phyloP scores from a whole-genome alignment of 2,888 invertebrate genomes.

The Tetragnatha montana region DNA sequence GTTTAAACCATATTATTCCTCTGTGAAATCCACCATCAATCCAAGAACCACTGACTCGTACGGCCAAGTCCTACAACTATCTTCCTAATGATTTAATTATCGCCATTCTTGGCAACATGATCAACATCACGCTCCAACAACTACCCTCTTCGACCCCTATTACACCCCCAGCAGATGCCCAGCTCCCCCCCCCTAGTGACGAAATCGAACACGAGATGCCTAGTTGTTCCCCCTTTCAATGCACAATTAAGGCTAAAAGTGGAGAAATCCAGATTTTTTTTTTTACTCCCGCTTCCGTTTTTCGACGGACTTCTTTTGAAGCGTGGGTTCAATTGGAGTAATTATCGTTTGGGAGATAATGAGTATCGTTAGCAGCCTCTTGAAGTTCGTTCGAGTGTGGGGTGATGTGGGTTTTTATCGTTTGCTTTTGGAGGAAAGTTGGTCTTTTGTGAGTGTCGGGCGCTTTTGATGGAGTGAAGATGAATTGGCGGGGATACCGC shows the following conservation, averaged over 20 bases:
- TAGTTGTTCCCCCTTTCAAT: conserved; percentile 17
- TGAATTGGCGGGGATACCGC: no score
- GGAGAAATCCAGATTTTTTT: not conserved
- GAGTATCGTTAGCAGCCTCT: conserved; percentile 22
- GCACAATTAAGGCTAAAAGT: conserved; percentile 9
- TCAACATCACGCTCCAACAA: no score
- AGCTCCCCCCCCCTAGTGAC: not conserved
- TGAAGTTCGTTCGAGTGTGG: conserved; percentile 25
- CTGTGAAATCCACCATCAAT: no score
- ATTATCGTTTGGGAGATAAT: conserved; percentile 35
- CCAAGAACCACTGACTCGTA: no score
- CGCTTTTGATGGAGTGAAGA: no score
- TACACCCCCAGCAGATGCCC: conserved; percentile 27
- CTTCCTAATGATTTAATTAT: no score
- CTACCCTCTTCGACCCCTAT: conserved; percentile 19
- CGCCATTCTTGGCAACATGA: no score
- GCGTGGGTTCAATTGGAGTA: conserved; percentile 29
- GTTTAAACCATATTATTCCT: no score
- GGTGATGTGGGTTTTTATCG: conserved; percentile 5
- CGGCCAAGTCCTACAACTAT: no score
- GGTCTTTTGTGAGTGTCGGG: no score
- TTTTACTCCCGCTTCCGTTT: not conserved
- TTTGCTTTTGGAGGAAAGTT: no score
- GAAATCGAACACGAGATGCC: conserved; percentile 8
- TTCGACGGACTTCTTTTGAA: not conserved